Evolutionary conservation across 2,888 invertebrate genomes (phyloP), one percentile per base, ranked within the genome.

Genomic region (Drosophila mimica): DNA sequence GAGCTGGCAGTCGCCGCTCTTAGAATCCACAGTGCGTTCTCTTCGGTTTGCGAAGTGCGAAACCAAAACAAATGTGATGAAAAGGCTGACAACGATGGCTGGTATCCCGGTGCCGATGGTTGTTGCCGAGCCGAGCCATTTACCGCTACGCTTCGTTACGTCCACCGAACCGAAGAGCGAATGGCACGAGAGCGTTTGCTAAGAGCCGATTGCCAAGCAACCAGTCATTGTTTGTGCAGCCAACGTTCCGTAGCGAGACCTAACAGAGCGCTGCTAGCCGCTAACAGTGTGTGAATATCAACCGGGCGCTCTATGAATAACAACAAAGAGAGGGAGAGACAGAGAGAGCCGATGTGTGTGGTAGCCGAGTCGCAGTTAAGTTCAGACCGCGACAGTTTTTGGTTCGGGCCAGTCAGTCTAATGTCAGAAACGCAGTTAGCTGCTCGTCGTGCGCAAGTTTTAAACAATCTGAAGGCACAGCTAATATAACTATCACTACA

Each of bases 361-460:
- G 63, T 56, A 46, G 57, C 64, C 56, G 66, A 57, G 74, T 67
- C 81, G 60, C 74, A 77, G 81, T 75, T 70, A 71, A 68, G 84
- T 75, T 83, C 65, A 84, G 81, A 85, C 81, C 80, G 88, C 85
- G 81, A 81, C 85, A 82, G 83, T 90, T 81, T 91, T 82, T 58
- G 70, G 80, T 75, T 80, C 77, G 76, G 68, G 77, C 78, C 77
- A 75, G 68, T 92, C 91, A 92, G 92, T 92, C 91, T 87, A 91
- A 91, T 91, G 90, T 91, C 91, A 92, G 93, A 92, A 91, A 89
- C 91, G 91, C 91, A 92, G 91, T 91, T 85, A 89, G 87, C 90
- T 91, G 91, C 85, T 92, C 91, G 92, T 91, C 89, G 92, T 91
- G 91, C 92, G 93, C 91, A 91, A 83, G 83, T 75, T 81, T 68